Evolutionary conservation across 2,888 invertebrate species (phyloP).

Genomic region (Odontocerum albicorne): DNA sequence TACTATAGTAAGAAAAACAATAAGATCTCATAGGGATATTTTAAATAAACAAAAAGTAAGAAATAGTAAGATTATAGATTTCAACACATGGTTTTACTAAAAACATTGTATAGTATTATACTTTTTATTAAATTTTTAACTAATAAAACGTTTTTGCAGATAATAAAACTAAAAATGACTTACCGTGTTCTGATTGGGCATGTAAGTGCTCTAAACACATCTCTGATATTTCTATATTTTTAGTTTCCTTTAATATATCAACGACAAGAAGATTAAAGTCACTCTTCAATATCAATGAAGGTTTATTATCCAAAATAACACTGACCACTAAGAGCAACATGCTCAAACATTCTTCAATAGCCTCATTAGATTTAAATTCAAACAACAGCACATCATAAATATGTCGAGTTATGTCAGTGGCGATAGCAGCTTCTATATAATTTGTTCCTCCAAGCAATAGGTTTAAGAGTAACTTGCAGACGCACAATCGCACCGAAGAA

Average conservation of each 20-base stretch:
- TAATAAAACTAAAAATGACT: constrained; percentile 38
- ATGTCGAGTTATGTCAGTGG: constrained; percentile 56
- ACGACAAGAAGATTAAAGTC: constrained; percentile 62
- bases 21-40: too few species aligned
- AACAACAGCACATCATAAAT: constrained; percentile 55
- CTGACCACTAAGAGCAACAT: constrained; percentile 62
- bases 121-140: not conserved
- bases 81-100: too few species aligned
- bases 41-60: too few species aligned
- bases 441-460: constrained; percentile 74
- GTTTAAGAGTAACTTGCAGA: constrained; percentile 77
- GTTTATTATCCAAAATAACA: constrained; percentile 63
- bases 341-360: constrained; percentile 58
- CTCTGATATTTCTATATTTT: constrained; percentile 72
- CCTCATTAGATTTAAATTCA: constrained; percentile 50
- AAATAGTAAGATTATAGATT: too few species aligned
- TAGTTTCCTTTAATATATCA: constrained; percentile 64
- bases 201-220: constrained; percentile 76
- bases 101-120: too few species aligned
- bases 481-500: constrained; percentile 61
- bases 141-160: too few species aligned
- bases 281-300: constrained; percentile 60
- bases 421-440: constrained; percentile 62
- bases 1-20: too few species aligned
- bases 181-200: constrained; percentile 76